Evolutionary conservation across 64 coral and sea anemone genomes (phyloP).

Genomic region (Actinia equina): DNA sequence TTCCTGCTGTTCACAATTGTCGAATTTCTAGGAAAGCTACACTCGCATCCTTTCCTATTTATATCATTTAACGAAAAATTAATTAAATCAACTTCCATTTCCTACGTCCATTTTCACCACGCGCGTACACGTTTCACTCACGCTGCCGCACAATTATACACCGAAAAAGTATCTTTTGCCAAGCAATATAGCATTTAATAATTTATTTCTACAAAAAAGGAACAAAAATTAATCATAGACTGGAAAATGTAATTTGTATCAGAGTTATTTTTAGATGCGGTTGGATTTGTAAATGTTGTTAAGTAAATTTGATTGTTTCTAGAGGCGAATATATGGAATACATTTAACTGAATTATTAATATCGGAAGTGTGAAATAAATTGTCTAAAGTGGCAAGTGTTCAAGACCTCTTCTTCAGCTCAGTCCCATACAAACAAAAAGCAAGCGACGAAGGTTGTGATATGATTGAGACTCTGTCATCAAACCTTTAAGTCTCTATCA

Average conservation of each 20-base stretch:
- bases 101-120: neutral
- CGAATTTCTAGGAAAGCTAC: neutral
- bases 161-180: neutral
- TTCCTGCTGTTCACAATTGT: neutral
- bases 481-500: neutral
- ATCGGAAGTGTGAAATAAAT: slow-evolving; percentile 1
- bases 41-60: neutral
- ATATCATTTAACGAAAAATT: neutral
- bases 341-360: neutral
- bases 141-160: neutral
- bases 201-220: neutral
- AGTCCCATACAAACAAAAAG: neutral
- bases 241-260: neutral
- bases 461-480: neutral
- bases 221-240: neutral
- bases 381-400: slow-evolving; percentile 3
- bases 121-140: neutral
- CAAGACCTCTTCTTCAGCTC: neutral
- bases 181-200: neutral
- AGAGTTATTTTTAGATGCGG: neutral
- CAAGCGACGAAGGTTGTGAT: neutral
- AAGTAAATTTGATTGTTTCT: too few relatives aligned
- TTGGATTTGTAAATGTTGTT: neutral
- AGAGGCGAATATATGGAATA: neutral
- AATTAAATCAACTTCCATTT: neutral